Conservation (phyloP, 1,140 invertebrate species). For the Procambarus virginalis region DNA sequence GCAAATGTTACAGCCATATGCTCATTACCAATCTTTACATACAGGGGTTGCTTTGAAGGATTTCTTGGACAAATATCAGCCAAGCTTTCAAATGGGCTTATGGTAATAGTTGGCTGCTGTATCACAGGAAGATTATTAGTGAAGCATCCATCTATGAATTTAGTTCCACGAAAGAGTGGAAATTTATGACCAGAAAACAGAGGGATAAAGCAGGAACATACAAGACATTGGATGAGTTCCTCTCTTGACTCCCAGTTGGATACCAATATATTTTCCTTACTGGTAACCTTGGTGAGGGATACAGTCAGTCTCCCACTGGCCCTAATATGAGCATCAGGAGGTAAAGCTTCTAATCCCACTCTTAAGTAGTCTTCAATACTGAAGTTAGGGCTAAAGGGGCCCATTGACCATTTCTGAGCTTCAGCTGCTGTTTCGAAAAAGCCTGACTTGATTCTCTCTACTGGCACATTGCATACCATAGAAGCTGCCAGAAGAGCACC, state of each 20-base stretch:
- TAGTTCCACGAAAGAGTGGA: slow-evolving; percentile 89
- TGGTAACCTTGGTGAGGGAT: slow-evolving; percentile 93
- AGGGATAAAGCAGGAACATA: slow-evolving; percentile 96
- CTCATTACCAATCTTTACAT: slow-evolving; percentile 46
- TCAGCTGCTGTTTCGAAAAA: slow-evolving; percentile 88
- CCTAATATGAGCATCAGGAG: slow-evolving; percentile 90
- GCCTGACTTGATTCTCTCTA: slow-evolving; percentile 83
- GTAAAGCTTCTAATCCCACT: slow-evolving; percentile 86
- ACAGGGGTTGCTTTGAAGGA: not conserved
- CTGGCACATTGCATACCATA: slow-evolving; percentile 47
- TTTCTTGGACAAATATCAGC: slow-evolving; percentile 98
- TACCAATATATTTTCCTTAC: slow-evolving; percentile 83
- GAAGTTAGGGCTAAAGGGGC: slow-evolving; percentile 96
- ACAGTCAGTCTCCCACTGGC: slow-evolving; percentile 93
- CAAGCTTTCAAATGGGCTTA: slow-evolving; percentile 97
- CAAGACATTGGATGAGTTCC: slow-evolving; percentile 91
- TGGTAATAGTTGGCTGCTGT: slow-evolving; percentile 91
- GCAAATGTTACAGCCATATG: slow-evolving; percentile 14
- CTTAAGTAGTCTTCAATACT: slow-evolving; percentile 92
- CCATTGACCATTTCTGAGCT: slow-evolving; percentile 88
- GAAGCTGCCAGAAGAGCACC: slow-evolving; percentile 62
- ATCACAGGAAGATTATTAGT: slow-evolving; percentile 93
- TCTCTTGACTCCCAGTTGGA: slow-evolving; percentile 92
- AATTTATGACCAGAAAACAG: slow-evolving; percentile 94
- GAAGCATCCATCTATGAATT: slow-evolving; percentile 97